A percentile compares a stretch with the other conserved stretches of the same genome.
Conservation (phyloP, 2,113 vertebrate genomes). For the Caloenas nicobarica region DNA sequence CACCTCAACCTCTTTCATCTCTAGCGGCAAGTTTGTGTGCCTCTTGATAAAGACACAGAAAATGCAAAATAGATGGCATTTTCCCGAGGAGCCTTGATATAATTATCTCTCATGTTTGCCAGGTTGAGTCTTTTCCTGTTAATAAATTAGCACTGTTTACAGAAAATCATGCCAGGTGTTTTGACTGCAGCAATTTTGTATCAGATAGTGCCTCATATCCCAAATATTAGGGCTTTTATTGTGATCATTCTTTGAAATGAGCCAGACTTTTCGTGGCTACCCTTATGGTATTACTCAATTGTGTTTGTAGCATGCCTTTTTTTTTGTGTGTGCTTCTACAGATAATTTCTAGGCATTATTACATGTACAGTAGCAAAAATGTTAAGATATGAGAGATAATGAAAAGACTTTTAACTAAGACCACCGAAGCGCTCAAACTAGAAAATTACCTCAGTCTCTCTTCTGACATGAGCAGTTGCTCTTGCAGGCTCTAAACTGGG, state of each 20-base stretch:
- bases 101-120: not conserved
- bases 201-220: not conserved
- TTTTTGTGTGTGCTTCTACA: not conserved
- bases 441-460: not conserved
- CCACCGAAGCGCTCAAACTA: not conserved
- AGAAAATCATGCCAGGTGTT: not conserved
- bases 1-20: not conserved
- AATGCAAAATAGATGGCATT: not conserved
- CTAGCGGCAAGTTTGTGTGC: not conserved
- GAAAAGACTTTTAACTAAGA: not conserved
- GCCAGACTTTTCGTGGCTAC: not conserved
- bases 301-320: not conserved
- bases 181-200: not conserved
- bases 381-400: not conserved
- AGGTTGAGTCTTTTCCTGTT: not conserved
- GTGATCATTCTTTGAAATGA: not conserved
- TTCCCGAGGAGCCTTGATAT: not conserved
- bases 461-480: constrained; percentile 41
- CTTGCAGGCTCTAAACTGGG: not conserved
- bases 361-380: not conserved
- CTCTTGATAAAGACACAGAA: not conserved
- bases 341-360: not conserved
- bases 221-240: not conserved
- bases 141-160: not conserved
- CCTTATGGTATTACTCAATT: not conserved